Evolutionary conservation across 1,140 invertebrate species (phyloP).

Genomic region (Euura saliciscinereae): DNA sequence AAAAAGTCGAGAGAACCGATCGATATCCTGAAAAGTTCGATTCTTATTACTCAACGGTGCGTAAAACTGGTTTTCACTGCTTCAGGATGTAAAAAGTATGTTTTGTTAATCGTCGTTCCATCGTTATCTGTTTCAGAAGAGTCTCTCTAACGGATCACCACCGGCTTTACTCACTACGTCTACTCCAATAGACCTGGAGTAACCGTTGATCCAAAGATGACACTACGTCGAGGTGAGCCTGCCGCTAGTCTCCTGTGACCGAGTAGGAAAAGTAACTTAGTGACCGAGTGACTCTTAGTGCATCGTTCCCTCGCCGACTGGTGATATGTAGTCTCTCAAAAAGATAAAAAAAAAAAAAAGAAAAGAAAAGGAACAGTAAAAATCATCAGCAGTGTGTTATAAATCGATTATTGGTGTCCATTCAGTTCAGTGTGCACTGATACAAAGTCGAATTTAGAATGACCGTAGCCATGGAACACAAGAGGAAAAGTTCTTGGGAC

Average conservation of each 20-base stretch:
- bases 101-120: too few relatives aligned
- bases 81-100: too few relatives aligned
- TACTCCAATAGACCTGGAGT: neutral
- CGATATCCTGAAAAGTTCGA: too few relatives aligned
- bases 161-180: neutral
- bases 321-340: neutral
- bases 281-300: too few relatives aligned
- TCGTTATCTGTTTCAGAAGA: too few relatives aligned
- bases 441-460: slow-evolving; percentile 26
- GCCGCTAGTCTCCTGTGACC: neutral
- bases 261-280: neutral
- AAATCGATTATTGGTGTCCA: too few relatives aligned
- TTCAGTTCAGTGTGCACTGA: too few relatives aligned
- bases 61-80: too few relatives aligned
- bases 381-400: too few relatives aligned
- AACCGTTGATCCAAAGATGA: slow-evolving; percentile 5
- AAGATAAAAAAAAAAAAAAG: neutral
- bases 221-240: slow-evolving; percentile 1
- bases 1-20: too few relatives aligned
- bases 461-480: slow-evolving; percentile 58
- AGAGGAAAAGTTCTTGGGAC: slow-evolving; percentile 58
- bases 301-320: neutral
- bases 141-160: neutral
- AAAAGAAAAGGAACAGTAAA: too few relatives aligned
- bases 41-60: too few relatives aligned